Conservation (phyloP, 2,888 invertebrate species). For the Apamea epomidion region DNA sequence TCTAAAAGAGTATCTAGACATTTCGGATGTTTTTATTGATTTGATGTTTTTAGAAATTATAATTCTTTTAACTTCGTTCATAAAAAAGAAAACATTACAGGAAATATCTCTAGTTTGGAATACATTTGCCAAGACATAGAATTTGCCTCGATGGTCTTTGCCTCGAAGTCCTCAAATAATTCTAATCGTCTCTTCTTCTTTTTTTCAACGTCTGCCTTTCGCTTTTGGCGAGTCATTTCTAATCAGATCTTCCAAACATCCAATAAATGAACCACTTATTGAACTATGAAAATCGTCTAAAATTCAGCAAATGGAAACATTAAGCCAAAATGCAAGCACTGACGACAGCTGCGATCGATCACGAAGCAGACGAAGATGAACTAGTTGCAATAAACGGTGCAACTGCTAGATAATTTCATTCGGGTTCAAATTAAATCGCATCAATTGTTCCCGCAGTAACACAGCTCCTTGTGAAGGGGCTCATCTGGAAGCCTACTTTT, state of each 20-base stretch:
- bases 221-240: neutral
- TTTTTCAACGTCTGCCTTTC: neutral
- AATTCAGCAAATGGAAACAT: constrained; percentile 14
- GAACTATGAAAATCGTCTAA: neutral
- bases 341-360: constrained; percentile 47
- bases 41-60: neutral
- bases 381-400: constrained; percentile 31
- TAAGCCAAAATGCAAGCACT: constrained; percentile 12
- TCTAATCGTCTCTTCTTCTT: neutral
- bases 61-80: neutral
- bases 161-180: neutral
- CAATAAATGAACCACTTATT: neutral
- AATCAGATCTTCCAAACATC: neutral
- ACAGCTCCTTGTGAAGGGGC: neutral
- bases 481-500: neutral
- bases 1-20: constrained; percentile 47
- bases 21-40: constrained; percentile 43
- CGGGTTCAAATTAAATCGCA: constrained; percentile 11
- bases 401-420: constrained; percentile 23
- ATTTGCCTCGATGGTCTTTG: neutral
- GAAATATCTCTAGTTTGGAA: neutral
- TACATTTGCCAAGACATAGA: neutral
- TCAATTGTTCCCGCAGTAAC: constrained; percentile 1
- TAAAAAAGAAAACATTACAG: neutral
- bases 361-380: constrained; percentile 38